phyloP scores from a whole-genome alignment of 2,888 invertebrate species.

The Willowsia nigromaculata region DNA sequence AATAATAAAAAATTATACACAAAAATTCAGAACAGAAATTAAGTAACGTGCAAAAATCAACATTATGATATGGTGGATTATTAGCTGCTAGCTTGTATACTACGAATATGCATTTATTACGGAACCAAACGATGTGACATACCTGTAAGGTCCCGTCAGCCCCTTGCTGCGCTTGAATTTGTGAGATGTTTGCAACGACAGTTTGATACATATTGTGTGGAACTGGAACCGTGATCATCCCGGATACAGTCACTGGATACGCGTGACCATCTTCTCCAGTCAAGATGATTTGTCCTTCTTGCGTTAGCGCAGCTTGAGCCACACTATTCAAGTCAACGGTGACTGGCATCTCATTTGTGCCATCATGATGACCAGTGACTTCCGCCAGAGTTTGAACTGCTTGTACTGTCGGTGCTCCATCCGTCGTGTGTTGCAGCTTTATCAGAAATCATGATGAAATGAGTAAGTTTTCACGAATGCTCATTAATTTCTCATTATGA shows the following conservation, averaged over 20 bases:
- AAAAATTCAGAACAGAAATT: neutral
- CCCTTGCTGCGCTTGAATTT: slow-evolving; percentile 83
- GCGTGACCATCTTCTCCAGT: slow-evolving; percentile 96
- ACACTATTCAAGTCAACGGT: slow-evolving; percentile 93
- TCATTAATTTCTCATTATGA: neutral
- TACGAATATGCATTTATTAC: no score
- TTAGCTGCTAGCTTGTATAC: no score
- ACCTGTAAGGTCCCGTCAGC: slow-evolving; percentile 77
- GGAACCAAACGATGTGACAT: no score
- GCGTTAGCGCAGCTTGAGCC: slow-evolving; percentile 93
- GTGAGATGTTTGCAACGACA: slow-evolving; percentile 94
- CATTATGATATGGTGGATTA: no score
- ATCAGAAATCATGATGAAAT: neutral
- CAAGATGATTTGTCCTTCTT: slow-evolving; percentile 96
- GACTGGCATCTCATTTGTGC: slow-evolving; percentile 83
- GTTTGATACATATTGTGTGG: slow-evolving; percentile 97
- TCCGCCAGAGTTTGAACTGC: slow-evolving; percentile 87
- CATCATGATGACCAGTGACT: slow-evolving; percentile 83
- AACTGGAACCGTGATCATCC: slow-evolving; percentile 97
- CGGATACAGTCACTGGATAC: slow-evolving; percentile 92
- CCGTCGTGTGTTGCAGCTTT: slow-evolving; percentile 79
- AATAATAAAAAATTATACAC: neutral
- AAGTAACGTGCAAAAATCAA: neutral
- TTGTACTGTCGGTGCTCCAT: slow-evolving; percentile 80
- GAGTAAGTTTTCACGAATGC: neutral